phyloP scores from a whole-genome alignment of 1,140 invertebrate genomes.

The Phenacoccus solenopsis region DNA sequence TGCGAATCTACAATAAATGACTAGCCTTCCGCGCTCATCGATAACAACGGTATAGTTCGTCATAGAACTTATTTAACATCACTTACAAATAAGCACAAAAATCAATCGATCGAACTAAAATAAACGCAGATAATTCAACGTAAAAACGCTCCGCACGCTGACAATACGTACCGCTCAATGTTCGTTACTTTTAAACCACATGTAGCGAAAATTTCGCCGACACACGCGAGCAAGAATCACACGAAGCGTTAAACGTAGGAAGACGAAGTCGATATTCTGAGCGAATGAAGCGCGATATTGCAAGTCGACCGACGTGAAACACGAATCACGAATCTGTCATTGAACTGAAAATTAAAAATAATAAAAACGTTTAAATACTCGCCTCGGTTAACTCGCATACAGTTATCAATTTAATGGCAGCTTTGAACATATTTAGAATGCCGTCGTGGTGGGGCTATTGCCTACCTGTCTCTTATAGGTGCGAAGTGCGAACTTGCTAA shows the following conservation, averaged over 20 bases:
- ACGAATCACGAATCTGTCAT: neutral
- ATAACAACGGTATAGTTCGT: too few relatives aligned
- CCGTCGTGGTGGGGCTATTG: neutral
- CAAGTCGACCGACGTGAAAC: neutral
- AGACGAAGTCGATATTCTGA: neutral
- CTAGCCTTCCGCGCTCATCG: too few relatives aligned
- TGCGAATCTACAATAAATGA: too few relatives aligned
- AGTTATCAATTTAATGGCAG: neutral
- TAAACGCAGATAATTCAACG: too few relatives aligned
- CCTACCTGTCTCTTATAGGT: neutral
- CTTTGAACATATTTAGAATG: neutral
- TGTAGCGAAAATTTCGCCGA: neutral
- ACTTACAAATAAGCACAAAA: too few relatives aligned
- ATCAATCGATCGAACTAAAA: too few relatives aligned
- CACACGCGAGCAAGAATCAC: too few relatives aligned
- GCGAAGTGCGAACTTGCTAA: constrained; percentile 1
- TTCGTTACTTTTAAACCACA: neutral
- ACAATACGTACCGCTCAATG: too few relatives aligned
- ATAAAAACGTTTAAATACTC: neutral
- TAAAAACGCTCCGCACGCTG: too few relatives aligned
- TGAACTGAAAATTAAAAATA: constrained; percentile 3
- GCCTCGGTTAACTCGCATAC: neutral
- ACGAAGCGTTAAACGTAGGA: too few relatives aligned
- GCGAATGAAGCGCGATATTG: too few relatives aligned
- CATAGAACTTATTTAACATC: too few relatives aligned